Conservation (phyloP, 2,888 invertebrate genomes). For the Melanophora roralis region DNA sequence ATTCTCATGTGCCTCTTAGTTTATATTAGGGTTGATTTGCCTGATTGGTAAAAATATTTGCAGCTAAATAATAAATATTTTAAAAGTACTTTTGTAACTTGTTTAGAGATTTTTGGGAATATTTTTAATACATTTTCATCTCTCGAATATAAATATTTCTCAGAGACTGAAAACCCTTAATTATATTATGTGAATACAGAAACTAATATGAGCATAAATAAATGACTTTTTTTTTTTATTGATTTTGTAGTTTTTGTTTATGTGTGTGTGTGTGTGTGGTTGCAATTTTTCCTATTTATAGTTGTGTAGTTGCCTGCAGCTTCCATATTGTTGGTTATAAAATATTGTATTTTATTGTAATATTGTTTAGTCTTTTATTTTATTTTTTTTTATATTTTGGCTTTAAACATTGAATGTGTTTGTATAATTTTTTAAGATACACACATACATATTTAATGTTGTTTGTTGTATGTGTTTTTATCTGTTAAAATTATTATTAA, state of each 20-base stretch:
- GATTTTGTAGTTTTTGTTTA: not conserved
- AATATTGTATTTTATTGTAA: not conserved
- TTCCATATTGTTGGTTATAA: slow-evolving; percentile 23
- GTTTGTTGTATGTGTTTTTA: not conserved
- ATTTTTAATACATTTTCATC: too few relatives aligned
- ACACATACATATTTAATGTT: slow-evolving; percentile 38
- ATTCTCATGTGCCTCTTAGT: too few relatives aligned
- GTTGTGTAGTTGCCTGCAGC: slow-evolving; percentile 43
- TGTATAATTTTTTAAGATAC: slow-evolving; percentile 34
- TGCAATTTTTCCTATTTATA: slow-evolving; percentile 22
- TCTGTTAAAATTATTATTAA: not conserved
- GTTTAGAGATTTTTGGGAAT: too few relatives aligned
- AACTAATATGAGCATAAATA: too few relatives aligned
- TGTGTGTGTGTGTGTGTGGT: slow-evolving; percentile 13
- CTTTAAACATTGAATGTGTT: not conserved
- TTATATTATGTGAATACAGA: too few relatives aligned
- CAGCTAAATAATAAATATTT: too few relatives aligned
- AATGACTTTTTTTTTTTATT: too few relatives aligned
- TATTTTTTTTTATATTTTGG: not conserved
- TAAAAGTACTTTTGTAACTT: too few relatives aligned
- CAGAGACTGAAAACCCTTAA: too few relatives aligned
- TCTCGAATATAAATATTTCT: too few relatives aligned
- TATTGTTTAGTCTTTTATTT: not conserved
- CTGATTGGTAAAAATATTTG: too few relatives aligned
- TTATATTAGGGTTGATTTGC: too few relatives aligned